phyloP scores from a whole-genome alignment of 2,797 vertebrate species.

The Macroramphosus scolopax region DNA sequence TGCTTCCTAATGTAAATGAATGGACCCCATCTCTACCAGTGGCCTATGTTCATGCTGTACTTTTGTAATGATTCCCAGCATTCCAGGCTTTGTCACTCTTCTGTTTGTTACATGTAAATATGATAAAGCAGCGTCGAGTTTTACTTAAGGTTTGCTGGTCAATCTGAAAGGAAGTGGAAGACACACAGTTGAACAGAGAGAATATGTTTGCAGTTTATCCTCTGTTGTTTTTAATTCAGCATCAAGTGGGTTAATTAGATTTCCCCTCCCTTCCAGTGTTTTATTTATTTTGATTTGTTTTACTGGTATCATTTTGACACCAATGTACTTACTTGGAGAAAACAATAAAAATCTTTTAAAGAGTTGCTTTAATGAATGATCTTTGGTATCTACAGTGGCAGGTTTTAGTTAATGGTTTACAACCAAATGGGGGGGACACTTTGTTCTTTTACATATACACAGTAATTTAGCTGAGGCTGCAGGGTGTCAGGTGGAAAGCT shows the following conservation, averaged over 20 bases:
- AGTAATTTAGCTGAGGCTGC: too few species aligned
- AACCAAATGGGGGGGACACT: too few species aligned
- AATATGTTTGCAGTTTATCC: slow-evolving; percentile 43
- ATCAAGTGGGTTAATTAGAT: slow-evolving; percentile 76
- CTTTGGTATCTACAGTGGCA: not conserved
- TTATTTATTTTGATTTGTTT: slow-evolving; percentile 88
- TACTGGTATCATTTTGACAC: slow-evolving; percentile 90
- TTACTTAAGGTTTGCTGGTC: slow-evolving; percentile 76
- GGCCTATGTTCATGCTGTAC: slow-evolving; percentile 90
- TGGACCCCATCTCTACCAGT: slow-evolving; percentile 92
- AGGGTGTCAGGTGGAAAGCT: too few species aligned
- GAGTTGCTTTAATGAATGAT: slow-evolving; percentile 21
- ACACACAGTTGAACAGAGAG: slow-evolving; percentile 38
- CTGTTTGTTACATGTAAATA: slow-evolving; percentile 82
- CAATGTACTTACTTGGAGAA: slow-evolving; percentile 80
- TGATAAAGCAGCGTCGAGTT: slow-evolving; percentile 84
- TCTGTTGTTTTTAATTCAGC: slow-evolving; percentile 62
- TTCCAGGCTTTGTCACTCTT: slow-evolving; percentile 89
- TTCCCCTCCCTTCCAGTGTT: slow-evolving; percentile 56
- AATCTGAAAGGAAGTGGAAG: slow-evolving; percentile 60
- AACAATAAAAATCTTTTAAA: slow-evolving; percentile 61
- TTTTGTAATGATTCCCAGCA: slow-evolving; percentile 90
- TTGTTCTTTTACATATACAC: too few species aligned
- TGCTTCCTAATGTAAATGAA: slow-evolving; percentile 91
- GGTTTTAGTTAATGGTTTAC: too few species aligned